Evolutionary conservation across 2,113 vertebrate genomes (phyloP), one percentile per base, ranked within the genome.

Genomic region (Centropristis striata): DNA sequence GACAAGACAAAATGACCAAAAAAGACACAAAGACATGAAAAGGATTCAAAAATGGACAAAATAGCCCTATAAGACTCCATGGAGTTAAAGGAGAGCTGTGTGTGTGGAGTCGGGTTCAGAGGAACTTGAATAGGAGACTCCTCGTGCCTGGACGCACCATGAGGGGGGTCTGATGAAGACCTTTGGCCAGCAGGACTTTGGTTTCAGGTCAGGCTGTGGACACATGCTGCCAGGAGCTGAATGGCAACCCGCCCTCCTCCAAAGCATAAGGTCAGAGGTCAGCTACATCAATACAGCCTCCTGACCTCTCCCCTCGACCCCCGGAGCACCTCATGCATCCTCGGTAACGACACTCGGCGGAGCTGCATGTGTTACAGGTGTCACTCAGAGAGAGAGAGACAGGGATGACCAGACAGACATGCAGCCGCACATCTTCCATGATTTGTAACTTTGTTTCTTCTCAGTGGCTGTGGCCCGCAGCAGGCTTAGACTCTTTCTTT

Each of bases 141-240:
- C 46, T 54, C 39, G 36, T 66, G 50, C 50, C 25, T n/a, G 47
- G 71, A 73, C 37, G 12, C 50, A 27, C 65, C 0, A 47, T 60
- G 64, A 82, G 58, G 76, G 61, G 67, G 71, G 76, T 37, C 71
- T 64, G 53, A 81, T 79, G 75, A 82, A 88, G 88, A 89, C 84
- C 78, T 75, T 86, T 80, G 85, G 75, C 71, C 74, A 63, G 47
- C 25, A 37, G 14, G 28, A 59, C 88, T 94, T 87, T 84, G 76
- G 70, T 92, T 93, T 90, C 80, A 81, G 92, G 86, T 90, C 91
- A 91, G 84, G 66, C 77, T 70, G 61, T 92, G 86, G 86, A 92
- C 92, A 92, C 86, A 93, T 86, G 67, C 83, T 59, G 60, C 91
- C 89, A 87, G 87, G 89, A 87, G 91, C 85, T 90, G 91, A 92